Evolutionary conservation across 2,888 invertebrate genomes (phyloP), one percentile per base, ranked within the genome.

Genomic region (Papilio elwesi): DNA sequence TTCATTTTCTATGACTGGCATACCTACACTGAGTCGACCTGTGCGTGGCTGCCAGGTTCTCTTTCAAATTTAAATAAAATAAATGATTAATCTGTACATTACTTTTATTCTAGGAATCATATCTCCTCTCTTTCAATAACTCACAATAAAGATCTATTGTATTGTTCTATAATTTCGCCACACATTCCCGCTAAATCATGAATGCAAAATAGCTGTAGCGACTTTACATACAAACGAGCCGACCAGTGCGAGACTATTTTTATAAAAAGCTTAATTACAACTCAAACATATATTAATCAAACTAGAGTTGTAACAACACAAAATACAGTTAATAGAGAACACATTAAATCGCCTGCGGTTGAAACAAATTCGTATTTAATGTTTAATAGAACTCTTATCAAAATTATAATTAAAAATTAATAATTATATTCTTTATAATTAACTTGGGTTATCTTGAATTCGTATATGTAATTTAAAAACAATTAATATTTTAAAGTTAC

Each of bases 321-420:
- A 43, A 43, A 43, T 43, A 43, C 7, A 0, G 43, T 43, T 43
- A 43, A 6, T 6, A n/a, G 38, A n/a, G 13, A n/a, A 3, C n/a
- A 9, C 59, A 59, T 26, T 59, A 59, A 38, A 26, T 26, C 13
- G 38, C 7, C n/a, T 59, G 59, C n/a, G 59, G 59, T 59, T 38
- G n/a, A 38, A 36, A 38, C 6, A 38, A 81, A 79, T 38, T 59
- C 9, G 4, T 59, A 38, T 59, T 38, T 59, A 59, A 38, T 59
- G 59, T 59, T 43, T 43, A 43, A 26, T 59, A 59, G 38, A 59
- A 9, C 38, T 9, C 13, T 38, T 59, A 59, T 59, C 38, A 5
- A 38, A 59, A 59, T 59, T n/a, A n/a, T 59, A 38, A 59, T 59
- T 59, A 59, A 6, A 59, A 57, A 38, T 59, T 59, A 59, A 59